A percentile compares a stretch with the other conserved stretches of the same genome.
Conservation (phyloP, 2,888 invertebrate species). For the Tholera decimalis region DNA sequence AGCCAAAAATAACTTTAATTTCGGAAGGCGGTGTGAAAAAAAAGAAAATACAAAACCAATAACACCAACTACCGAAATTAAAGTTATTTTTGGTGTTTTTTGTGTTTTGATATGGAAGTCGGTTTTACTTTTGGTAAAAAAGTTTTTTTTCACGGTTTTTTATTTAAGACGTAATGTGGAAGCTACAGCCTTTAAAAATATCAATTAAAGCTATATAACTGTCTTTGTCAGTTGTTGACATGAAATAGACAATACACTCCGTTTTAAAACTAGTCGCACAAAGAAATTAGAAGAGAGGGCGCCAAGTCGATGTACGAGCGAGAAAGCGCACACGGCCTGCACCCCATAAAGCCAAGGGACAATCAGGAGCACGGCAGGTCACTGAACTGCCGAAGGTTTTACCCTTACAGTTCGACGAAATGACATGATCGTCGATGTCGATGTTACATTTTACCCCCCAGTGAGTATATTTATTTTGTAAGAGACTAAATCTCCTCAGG, state of each 20-base stretch:
- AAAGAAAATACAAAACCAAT: no score
- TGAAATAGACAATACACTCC: conserved; percentile 1
- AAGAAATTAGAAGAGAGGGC: conserved; percentile 77
- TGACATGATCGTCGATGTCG: conserved; percentile 58
- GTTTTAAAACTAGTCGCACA: conserved; percentile 66
- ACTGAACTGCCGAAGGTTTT: conserved; percentile 83
- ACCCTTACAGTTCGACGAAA: conserved; percentile 74
- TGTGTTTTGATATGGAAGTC: no score
- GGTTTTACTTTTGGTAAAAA: no score
- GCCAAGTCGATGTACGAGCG: conserved; percentile 72
- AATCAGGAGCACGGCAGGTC: conserved; percentile 81
- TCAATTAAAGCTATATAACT: not conserved
- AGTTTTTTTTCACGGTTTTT: no score
- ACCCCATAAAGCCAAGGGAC: conserved; percentile 87
- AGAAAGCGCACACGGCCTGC: conserved; percentile 80
- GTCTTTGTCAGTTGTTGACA: not conserved
- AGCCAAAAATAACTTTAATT: no score
- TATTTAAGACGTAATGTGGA: not conserved
- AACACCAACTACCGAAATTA: no score
- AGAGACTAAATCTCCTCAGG: not conserved
- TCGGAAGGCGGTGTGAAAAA: no score
- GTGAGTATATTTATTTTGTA: conserved; percentile 50
- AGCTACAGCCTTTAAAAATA: not conserved
- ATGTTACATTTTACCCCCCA: conserved; percentile 64
- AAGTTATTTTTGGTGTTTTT: no score